Conservation (phyloP, 1,140 invertebrate genomes). For the Physella acuta region DNA sequence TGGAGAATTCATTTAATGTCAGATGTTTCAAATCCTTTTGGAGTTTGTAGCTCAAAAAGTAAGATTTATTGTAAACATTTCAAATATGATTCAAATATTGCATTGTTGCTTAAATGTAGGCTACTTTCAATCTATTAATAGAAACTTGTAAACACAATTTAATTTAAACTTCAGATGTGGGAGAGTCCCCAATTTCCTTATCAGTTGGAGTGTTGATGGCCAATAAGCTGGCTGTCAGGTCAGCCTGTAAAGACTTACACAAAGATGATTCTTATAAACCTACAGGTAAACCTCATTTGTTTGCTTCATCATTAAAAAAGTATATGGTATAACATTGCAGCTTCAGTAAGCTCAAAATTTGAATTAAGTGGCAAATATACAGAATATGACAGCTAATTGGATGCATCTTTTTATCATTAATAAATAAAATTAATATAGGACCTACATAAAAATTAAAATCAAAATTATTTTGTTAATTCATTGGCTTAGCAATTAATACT, state of each 20-base stretch:
- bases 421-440: too few species aligned
- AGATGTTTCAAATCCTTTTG: conserved; percentile 70
- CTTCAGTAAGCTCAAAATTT: too few species aligned
- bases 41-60: conserved; percentile 80
- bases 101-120: not conserved
- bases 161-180: conserved; percentile 42
- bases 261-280: conserved; percentile 38
- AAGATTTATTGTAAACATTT: conserved; percentile 27
- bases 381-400: too few species aligned
- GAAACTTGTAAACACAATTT: not conserved
- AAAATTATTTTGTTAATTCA: too few species aligned
- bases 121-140: not conserved
- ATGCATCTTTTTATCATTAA: too few species aligned
- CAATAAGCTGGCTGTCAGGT: conserved; percentile 45
- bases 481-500: too few species aligned
- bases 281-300: too few species aligned
- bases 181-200: conserved; percentile 57
- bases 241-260: conserved; percentile 39
- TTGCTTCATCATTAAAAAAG: too few species aligned
- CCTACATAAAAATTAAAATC: too few species aligned
- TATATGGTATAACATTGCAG: too few species aligned
- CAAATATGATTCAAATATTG: not conserved
- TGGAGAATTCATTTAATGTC: conserved; percentile 75
- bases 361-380: too few species aligned
- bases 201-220: conserved; percentile 50